phyloP scores from a whole-genome alignment of 2,888 invertebrate genomes.

The Andrena praecox region DNA sequence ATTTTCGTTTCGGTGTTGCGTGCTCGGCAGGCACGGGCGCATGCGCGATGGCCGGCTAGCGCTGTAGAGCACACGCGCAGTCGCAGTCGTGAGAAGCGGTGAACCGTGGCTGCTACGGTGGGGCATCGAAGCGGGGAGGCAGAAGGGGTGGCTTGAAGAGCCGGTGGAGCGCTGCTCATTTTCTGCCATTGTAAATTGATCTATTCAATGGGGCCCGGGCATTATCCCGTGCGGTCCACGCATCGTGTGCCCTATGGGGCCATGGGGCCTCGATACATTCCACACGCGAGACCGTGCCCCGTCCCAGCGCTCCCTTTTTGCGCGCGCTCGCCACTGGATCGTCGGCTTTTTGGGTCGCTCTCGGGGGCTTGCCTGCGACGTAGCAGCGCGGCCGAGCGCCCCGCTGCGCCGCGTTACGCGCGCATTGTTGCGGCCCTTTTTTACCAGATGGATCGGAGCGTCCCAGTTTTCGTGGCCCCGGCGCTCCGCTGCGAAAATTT shows the following conservation, averaged over 20 bases:
- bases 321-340: constrained; percentile 38
- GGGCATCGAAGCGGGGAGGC: constrained; percentile 17
- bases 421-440: constrained; percentile 82
- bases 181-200: constrained; percentile 85
- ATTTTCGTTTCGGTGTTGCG: constrained; percentile 51
- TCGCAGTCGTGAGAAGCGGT: constrained; percentile 73
- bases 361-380: constrained; percentile 69
- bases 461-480: constrained; percentile 61
- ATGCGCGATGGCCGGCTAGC: constrained; percentile 40
- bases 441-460: constrained; percentile 68
- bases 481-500: constrained; percentile 63
- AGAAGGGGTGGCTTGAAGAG: constrained; percentile 50
- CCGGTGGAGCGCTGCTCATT: constrained; percentile 80
- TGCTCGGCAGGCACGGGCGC: constrained; percentile 63
- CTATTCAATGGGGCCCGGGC: constrained; percentile 84
- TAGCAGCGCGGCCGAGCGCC: constrained; percentile 75
- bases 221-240: constrained; percentile 79
- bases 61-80: constrained; percentile 66
- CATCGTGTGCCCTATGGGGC: constrained; percentile 77
- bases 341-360: constrained; percentile 20
- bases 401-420: constrained; percentile 77
- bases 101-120: constrained; percentile 52
- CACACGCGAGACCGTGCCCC: constrained; percentile 49
- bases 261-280: constrained; percentile 72
- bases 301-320: constrained; percentile 49